Percentiles rank a stretch among this genome's conserved stretches.
These are phyloP conservation scores for Halcyon leucocephala DNA, from an alignment of 2,797 vertebrate species.

Conservation along the genomic window DNA sequence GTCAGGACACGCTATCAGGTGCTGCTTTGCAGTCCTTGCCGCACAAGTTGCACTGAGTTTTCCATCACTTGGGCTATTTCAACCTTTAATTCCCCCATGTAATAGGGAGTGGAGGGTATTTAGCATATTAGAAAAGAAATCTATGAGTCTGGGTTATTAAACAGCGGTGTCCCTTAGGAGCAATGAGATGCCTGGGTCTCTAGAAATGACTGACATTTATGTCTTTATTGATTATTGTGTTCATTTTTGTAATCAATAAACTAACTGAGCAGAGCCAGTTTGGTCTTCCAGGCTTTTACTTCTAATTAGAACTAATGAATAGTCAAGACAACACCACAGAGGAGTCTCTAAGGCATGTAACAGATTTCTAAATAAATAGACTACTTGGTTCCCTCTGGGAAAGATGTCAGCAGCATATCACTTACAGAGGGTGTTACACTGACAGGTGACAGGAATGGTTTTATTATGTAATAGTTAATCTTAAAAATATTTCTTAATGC, in stretches of 20 bases:
- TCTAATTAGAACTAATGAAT: not conserved
- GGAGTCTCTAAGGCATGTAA: not conserved
- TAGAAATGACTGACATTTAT: not conserved
- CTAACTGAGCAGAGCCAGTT: not conserved
- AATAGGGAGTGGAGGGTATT: not conserved
- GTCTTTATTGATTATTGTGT: not conserved
- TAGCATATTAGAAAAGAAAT: not conserved
- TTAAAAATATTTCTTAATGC: not conserved
- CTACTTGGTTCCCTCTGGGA: not conserved
- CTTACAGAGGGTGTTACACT: not conserved
- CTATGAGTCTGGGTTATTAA: not conserved
- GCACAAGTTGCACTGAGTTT: not conserved
- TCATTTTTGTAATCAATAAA: not conserved
- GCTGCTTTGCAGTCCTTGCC: not conserved
- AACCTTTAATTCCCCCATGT: not conserved
- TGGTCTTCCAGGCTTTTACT: not conserved
- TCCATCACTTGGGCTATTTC: not conserved
- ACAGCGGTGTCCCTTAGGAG: not conserved
- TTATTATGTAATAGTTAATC: not conserved
- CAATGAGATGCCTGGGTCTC: not conserved
- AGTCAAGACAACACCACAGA: not conserved
- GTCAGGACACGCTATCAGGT: not conserved
- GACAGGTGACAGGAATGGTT: not conserved
- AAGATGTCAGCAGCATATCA: not conserved
- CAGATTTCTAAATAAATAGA: slow-evolving; percentile 5